Conservation (phyloP, 2,113 vertebrate genomes). For the Limanda limanda region DNA sequence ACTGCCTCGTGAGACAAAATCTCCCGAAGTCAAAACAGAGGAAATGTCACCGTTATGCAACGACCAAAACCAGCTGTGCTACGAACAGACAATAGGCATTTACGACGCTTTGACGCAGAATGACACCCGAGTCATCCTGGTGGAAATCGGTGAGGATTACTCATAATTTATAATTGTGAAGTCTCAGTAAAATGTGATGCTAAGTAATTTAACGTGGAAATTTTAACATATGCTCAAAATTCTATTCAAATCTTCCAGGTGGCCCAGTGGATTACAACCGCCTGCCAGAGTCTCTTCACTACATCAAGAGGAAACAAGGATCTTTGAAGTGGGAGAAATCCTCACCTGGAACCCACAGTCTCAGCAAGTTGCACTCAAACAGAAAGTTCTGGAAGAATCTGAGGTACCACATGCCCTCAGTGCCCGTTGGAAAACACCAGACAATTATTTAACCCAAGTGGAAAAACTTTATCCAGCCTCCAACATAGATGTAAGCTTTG, state of each 20-base stretch:
- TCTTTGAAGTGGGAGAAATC: slow-evolving; percentile 82
- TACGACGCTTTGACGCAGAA: slow-evolving; percentile 85
- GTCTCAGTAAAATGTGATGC: too few species aligned
- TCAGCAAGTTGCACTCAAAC: slow-evolving; percentile 44
- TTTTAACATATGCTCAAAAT: too few species aligned
- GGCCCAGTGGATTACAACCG: slow-evolving; percentile 75
- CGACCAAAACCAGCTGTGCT: slow-evolving; percentile 57
- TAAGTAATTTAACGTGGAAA: too few species aligned
- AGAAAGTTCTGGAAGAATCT: slow-evolving; percentile 89
- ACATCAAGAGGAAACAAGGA: slow-evolving; percentile 87
- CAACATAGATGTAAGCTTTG: too few species aligned
- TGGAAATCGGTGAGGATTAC: slow-evolving; percentile 78
- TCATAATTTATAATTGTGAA: not conserved
- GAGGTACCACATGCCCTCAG: slow-evolving; percentile 85
- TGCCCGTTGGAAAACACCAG: slow-evolving; percentile 15
- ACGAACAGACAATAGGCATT: slow-evolving; percentile 85
- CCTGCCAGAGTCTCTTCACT: slow-evolving; percentile 87
- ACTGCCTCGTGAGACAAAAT: slow-evolving; percentile 59
- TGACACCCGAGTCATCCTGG: slow-evolving; percentile 84
- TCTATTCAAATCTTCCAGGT: slow-evolving; percentile 51
- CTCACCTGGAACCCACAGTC: not conserved
- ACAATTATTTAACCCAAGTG: not conserved
- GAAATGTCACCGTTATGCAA: not conserved
- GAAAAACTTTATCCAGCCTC: too few species aligned
- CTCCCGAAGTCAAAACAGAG: not conserved